Conservation (phyloP, 2,797 vertebrate genomes). For the Cryptoblepharus egeriae region DNA sequence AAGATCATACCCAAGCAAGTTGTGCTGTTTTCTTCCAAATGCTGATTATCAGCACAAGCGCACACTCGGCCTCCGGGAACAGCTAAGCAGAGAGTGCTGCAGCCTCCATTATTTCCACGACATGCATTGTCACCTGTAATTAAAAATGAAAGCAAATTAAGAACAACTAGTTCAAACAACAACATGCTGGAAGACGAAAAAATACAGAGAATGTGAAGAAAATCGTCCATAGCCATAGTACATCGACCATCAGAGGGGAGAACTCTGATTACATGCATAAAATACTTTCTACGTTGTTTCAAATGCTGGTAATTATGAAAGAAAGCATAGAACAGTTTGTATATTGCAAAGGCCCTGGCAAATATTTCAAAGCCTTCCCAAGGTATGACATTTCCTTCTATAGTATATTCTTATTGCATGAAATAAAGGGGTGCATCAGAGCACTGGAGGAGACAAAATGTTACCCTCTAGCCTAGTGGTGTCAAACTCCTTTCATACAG, state of each 20-base stretch:
- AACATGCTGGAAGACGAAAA: not conserved
- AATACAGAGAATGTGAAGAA: not conserved
- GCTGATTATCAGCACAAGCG: constrained; percentile 96
- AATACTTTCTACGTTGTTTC: no score
- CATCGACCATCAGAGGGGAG: not conserved
- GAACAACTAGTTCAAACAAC: constrained; percentile 11
- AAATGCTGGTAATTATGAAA: no score
- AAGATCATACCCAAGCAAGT: constrained; percentile 90
- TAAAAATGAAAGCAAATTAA: constrained; percentile 35
- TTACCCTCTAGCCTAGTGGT: no score
- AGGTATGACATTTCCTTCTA: no score
- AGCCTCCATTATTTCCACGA: constrained; percentile 95
- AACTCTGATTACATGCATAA: no score
- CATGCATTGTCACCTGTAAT: constrained; percentile 94
- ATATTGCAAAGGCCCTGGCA: no score
- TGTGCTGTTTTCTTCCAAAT: constrained; percentile 93
- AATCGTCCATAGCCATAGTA: not conserved
- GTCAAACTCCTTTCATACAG: no score
- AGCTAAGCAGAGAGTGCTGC: constrained; percentile 92
- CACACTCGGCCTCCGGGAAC: constrained; percentile 95
- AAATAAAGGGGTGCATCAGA: no score
- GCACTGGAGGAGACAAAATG: no score
- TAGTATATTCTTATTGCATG: no score
- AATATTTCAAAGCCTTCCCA: no score
- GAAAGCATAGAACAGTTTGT: no score